A percentile compares a stretch with the other conserved stretches of the same genome.
These are phyloP conservation scores for Noctua janthina DNA, from an alignment of 2,888 invertebrate genomes.

Conservation along the genomic window DNA sequence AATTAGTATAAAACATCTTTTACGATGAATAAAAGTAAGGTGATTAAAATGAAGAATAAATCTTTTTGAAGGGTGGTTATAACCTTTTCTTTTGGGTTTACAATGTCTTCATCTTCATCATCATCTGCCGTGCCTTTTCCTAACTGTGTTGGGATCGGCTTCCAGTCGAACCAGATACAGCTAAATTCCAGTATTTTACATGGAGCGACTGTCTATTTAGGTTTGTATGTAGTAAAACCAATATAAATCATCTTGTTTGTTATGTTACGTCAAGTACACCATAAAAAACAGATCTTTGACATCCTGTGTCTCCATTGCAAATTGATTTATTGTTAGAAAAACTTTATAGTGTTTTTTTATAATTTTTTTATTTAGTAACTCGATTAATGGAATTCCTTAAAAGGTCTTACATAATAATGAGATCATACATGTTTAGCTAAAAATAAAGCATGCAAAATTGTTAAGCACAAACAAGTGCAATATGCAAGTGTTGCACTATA, in stretches of 20 bases:
- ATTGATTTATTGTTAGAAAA: neutral
- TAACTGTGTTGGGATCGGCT: neutral
- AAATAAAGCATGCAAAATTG: too few relatives aligned
- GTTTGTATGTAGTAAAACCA: neutral
- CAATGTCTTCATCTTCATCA: neutral
- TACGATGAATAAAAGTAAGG: neutral
- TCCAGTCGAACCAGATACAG: neutral
- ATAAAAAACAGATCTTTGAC: neutral
- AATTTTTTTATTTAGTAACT: neutral
- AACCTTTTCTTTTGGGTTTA: neutral
- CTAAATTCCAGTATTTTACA: neutral
- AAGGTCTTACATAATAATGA: too few relatives aligned
- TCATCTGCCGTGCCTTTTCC: neutral
- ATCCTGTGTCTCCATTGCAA: neutral
- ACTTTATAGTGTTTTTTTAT: neutral
- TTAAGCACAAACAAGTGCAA: too few relatives aligned
- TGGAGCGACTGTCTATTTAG: neutral
- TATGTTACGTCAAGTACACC: neutral
- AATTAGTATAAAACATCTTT: slow-evolving; percentile 2
- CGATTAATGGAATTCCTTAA: neutral
- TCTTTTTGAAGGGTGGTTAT: neutral
- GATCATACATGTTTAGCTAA: too few relatives aligned
- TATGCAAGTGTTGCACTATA: too few relatives aligned
- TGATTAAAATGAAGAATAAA: slow-evolving; percentile 1
- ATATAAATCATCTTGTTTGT: neutral